These are phyloP conservation scores for Tetropium fuscum DNA, from an alignment of 2,888 invertebrate species.

Conservation along the genomic window DNA sequence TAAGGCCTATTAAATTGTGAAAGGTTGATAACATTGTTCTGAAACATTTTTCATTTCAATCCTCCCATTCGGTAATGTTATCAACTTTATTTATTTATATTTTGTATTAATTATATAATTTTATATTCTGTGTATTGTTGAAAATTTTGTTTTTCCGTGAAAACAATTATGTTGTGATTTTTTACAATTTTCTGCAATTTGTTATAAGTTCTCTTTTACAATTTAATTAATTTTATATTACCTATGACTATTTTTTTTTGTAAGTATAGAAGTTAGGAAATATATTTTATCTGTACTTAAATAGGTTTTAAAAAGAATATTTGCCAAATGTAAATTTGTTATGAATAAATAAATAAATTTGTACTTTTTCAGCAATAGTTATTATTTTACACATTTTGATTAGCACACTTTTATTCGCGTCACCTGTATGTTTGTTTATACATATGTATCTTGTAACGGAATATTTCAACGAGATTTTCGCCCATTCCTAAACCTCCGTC, in stretches of 20 bases:
- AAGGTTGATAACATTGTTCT: conserved; percentile 46
- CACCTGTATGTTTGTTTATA: too few relatives aligned
- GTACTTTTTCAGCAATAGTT: conserved; percentile 44
- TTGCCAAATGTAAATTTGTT: conserved; percentile 41
- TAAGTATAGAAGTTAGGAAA: conserved; percentile 45
- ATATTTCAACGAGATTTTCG: too few relatives aligned
- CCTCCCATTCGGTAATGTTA: conserved; percentile 34
- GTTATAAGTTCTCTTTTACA: conserved; percentile 42
- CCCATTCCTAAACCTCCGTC: too few relatives aligned
- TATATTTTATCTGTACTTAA: conserved; percentile 46
- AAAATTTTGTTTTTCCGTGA: conserved; percentile 29
- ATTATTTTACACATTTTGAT: too few relatives aligned
- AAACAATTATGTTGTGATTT: conserved; percentile 24
- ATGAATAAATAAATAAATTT: conserved; percentile 47
- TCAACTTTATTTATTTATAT: conserved; percentile 41
- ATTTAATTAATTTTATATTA: conserved; percentile 46
- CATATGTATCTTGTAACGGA: too few relatives aligned
- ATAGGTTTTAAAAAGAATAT: conserved; percentile 43
- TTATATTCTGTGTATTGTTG: conserved; percentile 23
- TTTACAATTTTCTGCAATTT: conserved; percentile 40
- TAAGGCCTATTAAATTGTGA: conserved; percentile 35
- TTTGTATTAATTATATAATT: conserved; percentile 37
- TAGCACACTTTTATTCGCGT: too few relatives aligned
- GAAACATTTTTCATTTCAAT: neutral
- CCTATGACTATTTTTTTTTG: conserved; percentile 47